phyloP scores from a whole-genome alignment of 2,113 vertebrate genomes.

The Toxostoma redivivum region DNA sequence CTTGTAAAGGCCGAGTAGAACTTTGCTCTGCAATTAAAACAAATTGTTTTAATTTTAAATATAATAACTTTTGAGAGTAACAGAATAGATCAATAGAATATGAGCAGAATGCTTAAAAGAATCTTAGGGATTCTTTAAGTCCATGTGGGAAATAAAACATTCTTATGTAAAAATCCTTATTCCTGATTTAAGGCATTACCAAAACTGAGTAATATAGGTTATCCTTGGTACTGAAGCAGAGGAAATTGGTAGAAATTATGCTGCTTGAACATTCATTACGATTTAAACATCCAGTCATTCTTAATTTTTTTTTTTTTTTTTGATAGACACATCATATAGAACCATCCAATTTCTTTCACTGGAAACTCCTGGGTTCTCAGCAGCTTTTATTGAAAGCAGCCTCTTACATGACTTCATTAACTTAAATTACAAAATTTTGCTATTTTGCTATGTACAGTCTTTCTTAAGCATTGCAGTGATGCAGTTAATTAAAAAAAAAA shows the following conservation, averaged over 20 bases:
- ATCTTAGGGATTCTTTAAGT: not conserved
- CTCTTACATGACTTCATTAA: not conserved
- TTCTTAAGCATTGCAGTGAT: not conserved
- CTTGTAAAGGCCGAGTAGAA: not conserved
- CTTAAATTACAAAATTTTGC: not conserved
- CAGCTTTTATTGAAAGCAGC: not conserved
- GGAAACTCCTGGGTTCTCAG: not conserved
- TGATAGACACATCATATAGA: not conserved
- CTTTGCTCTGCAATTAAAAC: not conserved
- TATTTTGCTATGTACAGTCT: not conserved
- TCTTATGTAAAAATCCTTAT: not conserved
- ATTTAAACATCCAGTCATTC: not conserved
- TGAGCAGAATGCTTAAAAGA: not conserved
- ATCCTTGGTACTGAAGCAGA: not conserved
- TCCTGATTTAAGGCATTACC: not conserved
- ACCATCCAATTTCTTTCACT: not conserved
- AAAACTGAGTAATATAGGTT: not conserved
- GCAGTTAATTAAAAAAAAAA: not conserved
- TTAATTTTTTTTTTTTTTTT: not conserved
- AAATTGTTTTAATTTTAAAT: not conserved
- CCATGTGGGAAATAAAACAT: not conserved
- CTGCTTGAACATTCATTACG: not conserved
- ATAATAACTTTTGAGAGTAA: not conserved
- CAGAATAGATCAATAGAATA: not conserved
- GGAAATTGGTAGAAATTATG: not conserved